These are phyloP conservation scores for Mimachlamys varia DNA, from an alignment of 2,888 invertebrate genomes.

Conservation along the genomic window DNA sequence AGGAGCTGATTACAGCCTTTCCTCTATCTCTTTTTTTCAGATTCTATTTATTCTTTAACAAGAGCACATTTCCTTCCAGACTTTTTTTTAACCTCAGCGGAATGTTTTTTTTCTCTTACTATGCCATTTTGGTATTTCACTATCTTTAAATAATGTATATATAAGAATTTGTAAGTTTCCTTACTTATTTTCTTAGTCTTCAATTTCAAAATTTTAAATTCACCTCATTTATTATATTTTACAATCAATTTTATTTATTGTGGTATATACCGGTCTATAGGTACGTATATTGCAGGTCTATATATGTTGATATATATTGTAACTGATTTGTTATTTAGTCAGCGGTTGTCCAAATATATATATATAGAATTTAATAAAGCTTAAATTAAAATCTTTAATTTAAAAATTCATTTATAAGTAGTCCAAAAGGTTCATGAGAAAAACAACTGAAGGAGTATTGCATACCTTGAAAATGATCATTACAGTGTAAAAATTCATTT, in stretches of 20 bases:
- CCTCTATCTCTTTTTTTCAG: conserved; percentile 28
- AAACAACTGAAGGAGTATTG: neutral
- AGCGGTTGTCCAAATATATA: neutral
- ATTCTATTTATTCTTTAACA: conserved; percentile 14
- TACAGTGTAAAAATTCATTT: conserved; percentile 1
- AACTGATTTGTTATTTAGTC: neutral
- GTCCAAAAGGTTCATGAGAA: neutral
- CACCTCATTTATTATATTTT: neutral
- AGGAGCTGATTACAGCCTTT: conserved; percentile 19
- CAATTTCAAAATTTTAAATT: neutral
- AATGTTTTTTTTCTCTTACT: conserved; percentile 12
- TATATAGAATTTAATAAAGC: conserved; percentile 12
- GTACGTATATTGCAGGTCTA: too few relatives aligned
- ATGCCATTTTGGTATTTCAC: conserved; percentile 2
- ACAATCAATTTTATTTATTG: neutral
- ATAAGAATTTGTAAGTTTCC: neutral
- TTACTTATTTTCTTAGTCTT: neutral
- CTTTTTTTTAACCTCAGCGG: neutral
- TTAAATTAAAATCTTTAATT: neutral
- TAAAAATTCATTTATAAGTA: neutral
- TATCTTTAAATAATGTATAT: neutral
- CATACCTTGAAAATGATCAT: neutral
- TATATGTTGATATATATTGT: neutral
- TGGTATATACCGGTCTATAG: too few relatives aligned
- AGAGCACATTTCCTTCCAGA: conserved; percentile 23